A percentile compares a stretch with the other conserved stretches of the same genome.
phyloP scores from a whole-genome alignment of 2,888 invertebrate genomes.

The Reticulitermes lucifugus region DNA sequence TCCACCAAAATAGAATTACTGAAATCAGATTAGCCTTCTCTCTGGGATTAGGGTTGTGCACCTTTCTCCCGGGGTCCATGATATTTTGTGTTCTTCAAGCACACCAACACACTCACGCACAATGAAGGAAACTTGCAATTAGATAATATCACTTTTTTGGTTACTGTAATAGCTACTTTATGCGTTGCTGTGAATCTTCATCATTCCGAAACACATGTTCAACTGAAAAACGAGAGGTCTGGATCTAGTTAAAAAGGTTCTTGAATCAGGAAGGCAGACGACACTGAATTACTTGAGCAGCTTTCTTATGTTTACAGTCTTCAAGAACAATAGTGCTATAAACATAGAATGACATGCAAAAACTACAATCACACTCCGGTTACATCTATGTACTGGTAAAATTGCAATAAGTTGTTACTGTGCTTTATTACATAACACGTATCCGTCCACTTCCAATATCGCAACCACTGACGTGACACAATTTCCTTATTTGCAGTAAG shows the following conservation, averaged over 20 bases:
- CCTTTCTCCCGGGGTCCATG: constrained; percentile 53
- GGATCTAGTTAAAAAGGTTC: neutral
- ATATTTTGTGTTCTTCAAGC: neutral
- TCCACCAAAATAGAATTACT: constrained; percentile 59
- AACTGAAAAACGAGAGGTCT: neutral
- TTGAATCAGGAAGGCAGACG: neutral
- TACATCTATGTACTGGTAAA: neutral
- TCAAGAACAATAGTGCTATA: constrained; percentile 12
- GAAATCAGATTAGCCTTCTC: constrained; percentile 56
- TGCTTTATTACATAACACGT: no score
- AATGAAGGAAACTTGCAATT: no score
- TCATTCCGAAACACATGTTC: neutral
- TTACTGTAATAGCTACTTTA: no score
- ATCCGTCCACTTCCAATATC: no score
- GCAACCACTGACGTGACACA: no score
- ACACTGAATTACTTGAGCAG: neutral
- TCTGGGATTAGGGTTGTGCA: constrained; percentile 54
- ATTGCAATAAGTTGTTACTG: no score
- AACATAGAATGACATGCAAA: neutral
- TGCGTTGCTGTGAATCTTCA: neutral
- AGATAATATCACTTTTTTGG: no score
- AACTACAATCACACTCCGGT: neutral
- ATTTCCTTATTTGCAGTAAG: neutral
- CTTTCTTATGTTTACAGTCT: neutral
- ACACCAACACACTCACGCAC: neutral